phyloP scores from a whole-genome alignment of 1,140 invertebrate genomes.

The Tachypleus tridentatus region DNA sequence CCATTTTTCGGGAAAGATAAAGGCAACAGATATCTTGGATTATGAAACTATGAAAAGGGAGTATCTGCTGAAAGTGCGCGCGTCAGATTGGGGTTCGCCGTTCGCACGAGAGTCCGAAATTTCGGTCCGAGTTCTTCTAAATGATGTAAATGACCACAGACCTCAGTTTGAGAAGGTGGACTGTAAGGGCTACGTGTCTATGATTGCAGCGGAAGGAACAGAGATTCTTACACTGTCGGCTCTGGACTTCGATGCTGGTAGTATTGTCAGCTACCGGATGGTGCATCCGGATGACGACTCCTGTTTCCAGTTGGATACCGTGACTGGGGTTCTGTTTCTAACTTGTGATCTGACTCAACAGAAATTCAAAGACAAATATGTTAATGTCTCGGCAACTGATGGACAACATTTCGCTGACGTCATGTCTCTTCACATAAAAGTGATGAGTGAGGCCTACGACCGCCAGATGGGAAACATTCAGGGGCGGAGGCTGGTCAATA shows the following conservation, averaged over 20 bases:
- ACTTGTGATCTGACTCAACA: slow-evolving; percentile 62
- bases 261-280: slow-evolving; percentile 74
- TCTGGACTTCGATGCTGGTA: slow-evolving; percentile 81
- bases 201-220: slow-evolving; percentile 58
- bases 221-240: slow-evolving; percentile 85
- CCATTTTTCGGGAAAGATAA: slow-evolving; percentile 79
- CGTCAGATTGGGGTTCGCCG: slow-evolving; percentile 88
- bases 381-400: slow-evolving; percentile 68
- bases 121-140: slow-evolving; percentile 59
- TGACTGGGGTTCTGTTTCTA: slow-evolving; percentile 52
- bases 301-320: slow-evolving; percentile 76
- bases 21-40: slow-evolving; percentile 68
- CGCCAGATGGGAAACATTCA: not conserved
- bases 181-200: slow-evolving; percentile 67
- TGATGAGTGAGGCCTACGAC: slow-evolving; percentile 40
- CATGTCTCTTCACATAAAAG: slow-evolving; percentile 53
- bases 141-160: slow-evolving; percentile 85
- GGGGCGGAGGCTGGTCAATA: slow-evolving; percentile 3
- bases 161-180: slow-evolving; percentile 59
- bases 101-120: slow-evolving; percentile 81
- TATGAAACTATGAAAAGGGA: slow-evolving; percentile 70
- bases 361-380: slow-evolving; percentile 18
- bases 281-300: slow-evolving; percentile 78
- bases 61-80: slow-evolving; percentile 65
- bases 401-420: slow-evolving; percentile 81